Evolutionary conservation across 2,888 invertebrate genomes (phyloP).

Genomic region (Periphyllus acericola): DNA sequence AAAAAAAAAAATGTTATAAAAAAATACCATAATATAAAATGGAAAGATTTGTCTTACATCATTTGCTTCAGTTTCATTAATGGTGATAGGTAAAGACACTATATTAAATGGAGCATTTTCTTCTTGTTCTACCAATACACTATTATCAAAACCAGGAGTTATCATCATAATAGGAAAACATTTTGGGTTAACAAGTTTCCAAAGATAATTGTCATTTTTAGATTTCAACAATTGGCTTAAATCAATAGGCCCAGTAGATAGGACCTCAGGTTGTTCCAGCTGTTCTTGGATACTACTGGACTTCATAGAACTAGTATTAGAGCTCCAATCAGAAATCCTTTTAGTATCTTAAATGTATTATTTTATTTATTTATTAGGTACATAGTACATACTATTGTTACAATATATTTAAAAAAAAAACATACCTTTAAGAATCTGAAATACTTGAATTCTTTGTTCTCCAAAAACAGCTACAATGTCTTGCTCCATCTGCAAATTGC

Average conservation of each 20-base stretch:
- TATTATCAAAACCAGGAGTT: slow-evolving; percentile 58
- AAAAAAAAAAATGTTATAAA: not conserved
- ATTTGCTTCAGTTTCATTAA: slow-evolving; percentile 65
- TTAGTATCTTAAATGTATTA: slow-evolving; percentile 10
- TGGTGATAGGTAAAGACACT: slow-evolving; percentile 62
- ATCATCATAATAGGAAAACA: slow-evolving; percentile 57
- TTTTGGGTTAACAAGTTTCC: slow-evolving; percentile 38
- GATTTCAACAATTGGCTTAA: slow-evolving; percentile 52
- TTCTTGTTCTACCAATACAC: slow-evolving; percentile 43
- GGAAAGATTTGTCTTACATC: slow-evolving; percentile 55
- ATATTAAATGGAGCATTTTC: slow-evolving; percentile 59
- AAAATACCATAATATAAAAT: not conserved
- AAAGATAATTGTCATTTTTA: slow-evolving; percentile 51
- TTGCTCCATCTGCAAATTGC: slow-evolving; percentile 73
- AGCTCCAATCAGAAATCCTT: slow-evolving; percentile 37
- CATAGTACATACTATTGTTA: not conserved
- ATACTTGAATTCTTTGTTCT: slow-evolving; percentile 73
- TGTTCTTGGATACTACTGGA: slow-evolving; percentile 28
- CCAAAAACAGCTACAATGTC: slow-evolving; percentile 76
- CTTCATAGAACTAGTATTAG: slow-evolving; percentile 10
- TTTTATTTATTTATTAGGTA: not conserved
- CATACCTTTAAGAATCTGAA: slow-evolving; percentile 68
- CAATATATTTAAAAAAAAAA: slow-evolving; percentile 14
- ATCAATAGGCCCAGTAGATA: slow-evolving; percentile 38
- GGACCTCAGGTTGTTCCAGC: not conserved